A percentile compares a stretch with the other conserved stretches of the same genome.
These are phyloP conservation scores for Lethocerus indicus DNA, from an alignment of 1,140 invertebrate species.

Conservation along the genomic window DNA sequence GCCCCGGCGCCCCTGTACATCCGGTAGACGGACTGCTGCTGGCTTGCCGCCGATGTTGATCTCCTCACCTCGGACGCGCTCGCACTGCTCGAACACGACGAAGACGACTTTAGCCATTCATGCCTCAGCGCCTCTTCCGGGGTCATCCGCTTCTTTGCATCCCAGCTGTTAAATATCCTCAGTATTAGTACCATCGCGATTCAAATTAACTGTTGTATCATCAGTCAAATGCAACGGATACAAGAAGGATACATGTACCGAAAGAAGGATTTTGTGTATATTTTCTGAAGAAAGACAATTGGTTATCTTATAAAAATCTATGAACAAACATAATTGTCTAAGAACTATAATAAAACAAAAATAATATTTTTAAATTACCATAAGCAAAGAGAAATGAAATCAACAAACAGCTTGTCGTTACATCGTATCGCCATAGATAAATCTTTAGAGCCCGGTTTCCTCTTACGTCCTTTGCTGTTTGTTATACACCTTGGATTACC, in stretches of 20 bases:
- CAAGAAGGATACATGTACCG: neutral
- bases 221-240: neutral
- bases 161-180: constrained; percentile 80
- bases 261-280: neutral
- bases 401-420: constrained; percentile 78
- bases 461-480: constrained; percentile 79
- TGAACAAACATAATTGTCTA: neutral
- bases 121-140: constrained; percentile 72
- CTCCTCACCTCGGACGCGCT: constrained; percentile 7
- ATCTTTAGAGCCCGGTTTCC: constrained; percentile 68
- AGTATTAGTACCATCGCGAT: neutral
- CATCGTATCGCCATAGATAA: constrained; percentile 58
- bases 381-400: constrained; percentile 83
- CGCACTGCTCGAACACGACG: constrained; percentile 6
- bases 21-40: neutral
- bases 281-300: neutral
- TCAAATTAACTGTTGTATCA: neutral
- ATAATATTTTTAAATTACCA: constrained; percentile 44
- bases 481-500: constrained; percentile 82
- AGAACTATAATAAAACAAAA: too few species aligned
- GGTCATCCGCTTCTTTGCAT: constrained; percentile 80
- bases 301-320: neutral
- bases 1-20: neutral
- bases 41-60: constrained; percentile 11
- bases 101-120: constrained; percentile 42